phyloP scores from a whole-genome alignment of 2,797 vertebrate species.

The Labeo calbasu region DNA sequence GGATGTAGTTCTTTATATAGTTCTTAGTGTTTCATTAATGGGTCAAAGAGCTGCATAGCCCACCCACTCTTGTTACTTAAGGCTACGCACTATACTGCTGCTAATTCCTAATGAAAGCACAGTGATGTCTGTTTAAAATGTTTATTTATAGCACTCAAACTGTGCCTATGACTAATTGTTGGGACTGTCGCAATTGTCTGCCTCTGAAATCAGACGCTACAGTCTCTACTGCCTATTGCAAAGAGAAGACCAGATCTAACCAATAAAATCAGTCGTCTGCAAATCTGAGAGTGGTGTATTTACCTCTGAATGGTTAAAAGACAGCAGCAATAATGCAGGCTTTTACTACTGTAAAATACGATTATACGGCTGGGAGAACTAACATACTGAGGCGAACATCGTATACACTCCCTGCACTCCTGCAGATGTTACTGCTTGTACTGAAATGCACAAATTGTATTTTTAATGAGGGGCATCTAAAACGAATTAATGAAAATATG shows the following conservation, averaged over 20 bases:
- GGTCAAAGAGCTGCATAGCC: not conserved
- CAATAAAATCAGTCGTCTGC: not conserved
- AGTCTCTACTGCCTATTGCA: not conserved
- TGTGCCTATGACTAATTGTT: not conserved
- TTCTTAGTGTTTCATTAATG: not conserved
- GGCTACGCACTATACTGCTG: not conserved
- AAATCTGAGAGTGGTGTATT: not conserved
- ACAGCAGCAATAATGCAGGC: not conserved
- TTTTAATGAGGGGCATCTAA: constrained; percentile 50
- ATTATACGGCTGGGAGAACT: constrained; percentile 38
- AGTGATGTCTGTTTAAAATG: not conserved
- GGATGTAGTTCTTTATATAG: not conserved
- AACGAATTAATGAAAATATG: constrained; percentile 45
- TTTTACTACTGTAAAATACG: constrained; percentile 31
- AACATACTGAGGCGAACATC: constrained; percentile 37
- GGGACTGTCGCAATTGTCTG: too few relatives aligned
- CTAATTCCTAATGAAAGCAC: not conserved
- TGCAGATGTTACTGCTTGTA: constrained; percentile 27
- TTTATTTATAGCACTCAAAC: not conserved
- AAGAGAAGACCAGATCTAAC: not conserved
- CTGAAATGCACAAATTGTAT: constrained; percentile 47
- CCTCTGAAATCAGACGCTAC: not conserved
- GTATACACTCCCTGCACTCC: constrained; percentile 23
- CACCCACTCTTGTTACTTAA: not conserved
- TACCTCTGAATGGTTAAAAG: constrained; percentile 26